Evolutionary conservation across 2,113 vertebrate species (phyloP).

Genomic region (Tretioscincus oriximinensis): DNA sequence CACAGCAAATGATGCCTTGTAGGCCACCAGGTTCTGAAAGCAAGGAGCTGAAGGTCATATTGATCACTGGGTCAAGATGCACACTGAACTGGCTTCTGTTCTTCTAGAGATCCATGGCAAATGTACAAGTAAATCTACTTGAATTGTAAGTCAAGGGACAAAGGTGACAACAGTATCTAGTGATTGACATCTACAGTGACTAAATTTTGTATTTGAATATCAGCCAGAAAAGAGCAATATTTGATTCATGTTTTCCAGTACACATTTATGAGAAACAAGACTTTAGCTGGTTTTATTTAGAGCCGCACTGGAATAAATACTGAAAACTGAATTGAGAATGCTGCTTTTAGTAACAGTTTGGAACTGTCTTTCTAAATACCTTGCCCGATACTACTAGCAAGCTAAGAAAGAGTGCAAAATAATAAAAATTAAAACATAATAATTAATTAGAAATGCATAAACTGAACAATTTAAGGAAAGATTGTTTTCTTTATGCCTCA

Average conservation of each 20-base stretch:
- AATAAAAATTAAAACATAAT: neutral
- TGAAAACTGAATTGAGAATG: neutral
- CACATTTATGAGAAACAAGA: neutral
- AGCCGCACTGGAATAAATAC: neutral
- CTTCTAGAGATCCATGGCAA: rapidly evolving
- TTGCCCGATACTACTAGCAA: neutral
- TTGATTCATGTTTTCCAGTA: neutral
- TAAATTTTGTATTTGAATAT: neutral
- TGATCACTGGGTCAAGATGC: neutral
- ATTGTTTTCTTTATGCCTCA: neutral
- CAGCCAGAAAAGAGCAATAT: neutral
- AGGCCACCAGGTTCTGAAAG: constrained; percentile 4
- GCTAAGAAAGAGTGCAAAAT: neutral
- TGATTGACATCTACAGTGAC: neutral
- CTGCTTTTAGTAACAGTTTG: neutral
- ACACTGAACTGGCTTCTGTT: rapidly evolving
- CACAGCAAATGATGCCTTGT: neutral
- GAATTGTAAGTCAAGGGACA: neutral
- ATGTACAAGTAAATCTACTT: neutral
- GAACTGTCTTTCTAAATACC: neutral
- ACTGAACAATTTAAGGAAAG: neutral
- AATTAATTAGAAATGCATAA: neutral
- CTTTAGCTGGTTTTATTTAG: neutral
- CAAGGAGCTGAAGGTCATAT: neutral
- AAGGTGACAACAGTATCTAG: neutral